phyloP scores from a whole-genome alignment of 2,113 vertebrate genomes.

The Tetrao urogallus region DNA sequence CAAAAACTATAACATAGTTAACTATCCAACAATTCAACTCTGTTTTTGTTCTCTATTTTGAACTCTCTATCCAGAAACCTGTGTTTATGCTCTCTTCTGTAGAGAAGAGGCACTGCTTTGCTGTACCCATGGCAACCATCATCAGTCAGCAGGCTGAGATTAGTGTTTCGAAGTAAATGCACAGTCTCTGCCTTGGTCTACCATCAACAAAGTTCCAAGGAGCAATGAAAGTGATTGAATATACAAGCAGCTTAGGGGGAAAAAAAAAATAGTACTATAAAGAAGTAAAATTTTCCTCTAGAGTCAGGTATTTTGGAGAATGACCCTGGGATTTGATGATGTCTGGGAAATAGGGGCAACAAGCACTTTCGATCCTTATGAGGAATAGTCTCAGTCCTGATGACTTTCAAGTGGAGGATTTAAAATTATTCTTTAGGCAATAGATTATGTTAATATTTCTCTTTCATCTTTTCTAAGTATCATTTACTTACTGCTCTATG shows the following conservation, averaged over 20 bases:
- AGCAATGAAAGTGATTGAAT: neutral
- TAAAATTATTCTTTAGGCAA: neutral
- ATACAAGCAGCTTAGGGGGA: neutral
- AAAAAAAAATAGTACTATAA: neutral
- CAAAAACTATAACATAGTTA: neutral
- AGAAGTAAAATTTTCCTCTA: neutral
- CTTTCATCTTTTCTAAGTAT: neutral
- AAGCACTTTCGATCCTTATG: neutral
- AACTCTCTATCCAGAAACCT: neutral
- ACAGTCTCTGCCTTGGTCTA: neutral
- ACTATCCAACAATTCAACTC: neutral
- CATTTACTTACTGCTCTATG: neutral
- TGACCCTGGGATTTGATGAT: neutral
- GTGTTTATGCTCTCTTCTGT: neutral
- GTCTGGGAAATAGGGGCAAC: neutral
- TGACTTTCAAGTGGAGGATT: neutral
- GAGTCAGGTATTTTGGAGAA: neutral
- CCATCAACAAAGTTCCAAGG: neutral
- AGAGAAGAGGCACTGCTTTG: neutral
- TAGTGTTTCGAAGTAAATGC: neutral
- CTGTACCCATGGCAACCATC: neutral
- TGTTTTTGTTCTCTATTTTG: neutral
- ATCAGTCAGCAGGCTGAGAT: neutral
- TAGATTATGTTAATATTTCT: conserved; percentile 32
- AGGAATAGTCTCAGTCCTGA: neutral